phyloP scores from a whole-genome alignment of 2,113 vertebrate genomes.

The Rissa tridactyla region DNA sequence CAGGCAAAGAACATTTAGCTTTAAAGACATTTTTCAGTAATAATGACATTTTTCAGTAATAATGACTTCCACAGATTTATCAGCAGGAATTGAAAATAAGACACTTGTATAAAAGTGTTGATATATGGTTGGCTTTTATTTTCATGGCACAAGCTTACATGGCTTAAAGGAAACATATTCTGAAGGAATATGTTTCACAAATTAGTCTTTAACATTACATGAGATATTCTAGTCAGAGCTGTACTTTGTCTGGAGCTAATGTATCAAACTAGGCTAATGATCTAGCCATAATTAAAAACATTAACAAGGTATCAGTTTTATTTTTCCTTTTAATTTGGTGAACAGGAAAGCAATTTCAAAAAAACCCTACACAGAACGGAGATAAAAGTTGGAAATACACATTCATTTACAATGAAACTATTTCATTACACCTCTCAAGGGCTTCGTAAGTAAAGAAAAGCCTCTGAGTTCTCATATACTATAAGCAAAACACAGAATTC shows the following conservation, averaged over 20 bases:
- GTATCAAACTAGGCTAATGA: background rate
- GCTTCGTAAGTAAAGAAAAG: background rate
- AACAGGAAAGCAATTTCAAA: background rate
- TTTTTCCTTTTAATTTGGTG: background rate
- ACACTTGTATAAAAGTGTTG: background rate
- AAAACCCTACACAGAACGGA: background rate
- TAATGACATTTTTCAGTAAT: background rate
- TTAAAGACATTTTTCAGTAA: background rate
- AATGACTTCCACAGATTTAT: background rate
- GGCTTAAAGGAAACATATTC: background rate
- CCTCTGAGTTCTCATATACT: background rate
- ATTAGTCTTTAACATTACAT: background rate
- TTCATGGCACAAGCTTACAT: background rate
- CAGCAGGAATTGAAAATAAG: background rate
- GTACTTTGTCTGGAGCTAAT: background rate
- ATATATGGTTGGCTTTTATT: background rate
- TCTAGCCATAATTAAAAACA: background rate
- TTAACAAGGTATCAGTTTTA: background rate
- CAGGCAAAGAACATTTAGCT: background rate
- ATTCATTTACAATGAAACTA: background rate
- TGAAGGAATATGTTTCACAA: background rate
- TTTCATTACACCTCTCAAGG: conserved; percentile 4
- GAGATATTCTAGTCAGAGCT: background rate
- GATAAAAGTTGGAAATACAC: background rate
- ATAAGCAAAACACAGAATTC: background rate